A percentile compares a stretch with the other conserved stretches of the same genome.
phyloP scores from a whole-genome alignment of 2,797 vertebrate genomes.

The Diglossa cyanea region DNA sequence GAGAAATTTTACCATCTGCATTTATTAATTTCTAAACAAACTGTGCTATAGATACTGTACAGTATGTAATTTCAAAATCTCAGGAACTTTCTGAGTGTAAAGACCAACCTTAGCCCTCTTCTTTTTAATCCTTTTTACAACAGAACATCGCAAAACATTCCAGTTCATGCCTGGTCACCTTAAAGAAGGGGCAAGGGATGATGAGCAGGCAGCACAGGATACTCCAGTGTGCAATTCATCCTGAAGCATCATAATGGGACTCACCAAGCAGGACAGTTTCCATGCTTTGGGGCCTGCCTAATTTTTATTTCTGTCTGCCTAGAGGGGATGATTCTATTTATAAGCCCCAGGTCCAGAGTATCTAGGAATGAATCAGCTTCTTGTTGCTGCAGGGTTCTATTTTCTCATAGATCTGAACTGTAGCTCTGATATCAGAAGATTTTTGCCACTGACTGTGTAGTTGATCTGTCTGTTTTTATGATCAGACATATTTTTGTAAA shows the following conservation, averaged over 20 bases:
- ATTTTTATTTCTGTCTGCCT: neutral
- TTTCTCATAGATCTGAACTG: neutral
- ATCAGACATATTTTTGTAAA: neutral
- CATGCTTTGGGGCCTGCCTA: neutral
- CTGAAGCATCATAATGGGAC: neutral
- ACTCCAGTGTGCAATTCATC: neutral
- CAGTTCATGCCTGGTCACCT: neutral
- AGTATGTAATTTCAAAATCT: slow-evolving; percentile 22
- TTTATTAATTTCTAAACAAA: slow-evolving; percentile 56
- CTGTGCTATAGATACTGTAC: slow-evolving; percentile 33
- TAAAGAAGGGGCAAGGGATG: neutral
- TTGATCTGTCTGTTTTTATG: neutral
- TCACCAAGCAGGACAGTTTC: neutral
- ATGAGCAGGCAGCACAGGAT: neutral
- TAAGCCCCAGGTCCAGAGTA: neutral
- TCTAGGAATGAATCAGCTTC: neutral
- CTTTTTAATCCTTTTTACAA: neutral
- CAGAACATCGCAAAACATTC: neutral
- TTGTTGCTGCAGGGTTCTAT: neutral
- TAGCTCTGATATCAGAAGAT: neutral
- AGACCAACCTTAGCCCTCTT: neutral
- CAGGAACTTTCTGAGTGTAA: neutral
- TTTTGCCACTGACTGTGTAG: neutral
- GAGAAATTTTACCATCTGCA: slow-evolving; percentile 38
- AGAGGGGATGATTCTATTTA: neutral